phyloP scores from a whole-genome alignment of 1,140 invertebrate species.

The Lamellibrachia luymesi region DNA sequence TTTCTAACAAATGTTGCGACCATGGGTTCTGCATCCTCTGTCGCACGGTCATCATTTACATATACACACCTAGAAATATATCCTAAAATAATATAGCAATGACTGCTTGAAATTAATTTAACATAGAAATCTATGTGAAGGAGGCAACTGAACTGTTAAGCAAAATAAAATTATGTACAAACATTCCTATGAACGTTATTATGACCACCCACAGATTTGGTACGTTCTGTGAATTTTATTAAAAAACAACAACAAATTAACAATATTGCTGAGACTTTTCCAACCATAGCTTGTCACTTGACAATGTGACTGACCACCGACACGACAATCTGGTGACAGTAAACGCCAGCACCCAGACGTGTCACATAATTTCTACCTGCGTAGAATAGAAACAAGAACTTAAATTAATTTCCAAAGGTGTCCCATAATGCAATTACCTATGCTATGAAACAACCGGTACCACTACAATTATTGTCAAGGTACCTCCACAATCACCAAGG shows the following conservation, averaged over 20 bases:
- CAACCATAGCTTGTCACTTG: neutral
- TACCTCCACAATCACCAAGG: neutral
- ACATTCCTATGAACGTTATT: neutral
- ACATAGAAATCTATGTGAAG: neutral
- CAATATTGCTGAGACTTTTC: neutral
- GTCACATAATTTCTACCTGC: too few relatives aligned
- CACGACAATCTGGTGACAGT: too few relatives aligned
- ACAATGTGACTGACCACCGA: neutral
- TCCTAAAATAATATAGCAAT: neutral
- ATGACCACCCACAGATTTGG: neutral
- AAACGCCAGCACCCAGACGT: neutral
- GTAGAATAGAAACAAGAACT: too few relatives aligned
- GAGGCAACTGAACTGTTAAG: neutral
- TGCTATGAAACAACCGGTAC: neutral
- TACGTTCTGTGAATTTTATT: neutral
- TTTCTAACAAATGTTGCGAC: neutral
- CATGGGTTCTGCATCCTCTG: neutral
- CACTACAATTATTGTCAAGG: neutral
- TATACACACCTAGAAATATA: neutral
- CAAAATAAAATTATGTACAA: neutral
- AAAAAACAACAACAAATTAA: neutral
- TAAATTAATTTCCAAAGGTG: too few relatives aligned
- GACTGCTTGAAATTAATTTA: neutral
- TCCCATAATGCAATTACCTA: neutral
- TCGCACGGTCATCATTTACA: neutral